Base-by-base conservation (phyloP, 2,888 invertebrate genomes). In the Lasius fuliginosus region DNA sequence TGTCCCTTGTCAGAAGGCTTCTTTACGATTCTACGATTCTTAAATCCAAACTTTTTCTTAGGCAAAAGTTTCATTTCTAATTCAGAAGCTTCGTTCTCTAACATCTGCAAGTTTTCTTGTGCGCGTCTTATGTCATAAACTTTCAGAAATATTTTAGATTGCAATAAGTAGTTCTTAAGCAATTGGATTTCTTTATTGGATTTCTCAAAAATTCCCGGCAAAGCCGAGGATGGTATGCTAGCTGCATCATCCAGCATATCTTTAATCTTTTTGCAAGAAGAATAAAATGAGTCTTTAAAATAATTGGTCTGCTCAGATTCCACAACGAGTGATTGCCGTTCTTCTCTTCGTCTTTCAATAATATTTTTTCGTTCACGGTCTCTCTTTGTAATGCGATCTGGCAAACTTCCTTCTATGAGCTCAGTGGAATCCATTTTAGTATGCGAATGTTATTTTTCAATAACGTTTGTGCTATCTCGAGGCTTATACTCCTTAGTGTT, bases 21-120 rank as follows among this genome's bases (percentile, higher is more conserved):
- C 93, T 97, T 97, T 2, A 93, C 92, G 3, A 92, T 87, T 56
- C 91, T 90, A 58, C 94, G 92, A 91, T 96, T 97, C 89, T 97
- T 97, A 92, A 98, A 98, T 0, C 98, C 97, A 95, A 98, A 98
- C 93, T 98, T 98, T 93, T 98, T 98, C 91, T 98, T 97, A 1
- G 98, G 98, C 81, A 98, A 94, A 88, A 98, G 95, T 83, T 96
- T 96, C 33, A 97, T 96, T 94, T 98, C 98, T 46, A 97, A 95
- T 87, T 97, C 97, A 75, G 97, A 97, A 64, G 97, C 96, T 93
- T 96, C 96, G n/a, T 95, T 95, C 91, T 97, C 97, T 58, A 98
- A 94, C 82, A 97, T 96, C 92, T 98, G 97, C 3, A 98, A 95
- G 33, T 96, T 96, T 90, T 97, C 97, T 92, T 98, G 97, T 92